Evolutionary conservation across 1,140 invertebrate species (phyloP).

Genomic region (Drosophila melanica): DNA sequence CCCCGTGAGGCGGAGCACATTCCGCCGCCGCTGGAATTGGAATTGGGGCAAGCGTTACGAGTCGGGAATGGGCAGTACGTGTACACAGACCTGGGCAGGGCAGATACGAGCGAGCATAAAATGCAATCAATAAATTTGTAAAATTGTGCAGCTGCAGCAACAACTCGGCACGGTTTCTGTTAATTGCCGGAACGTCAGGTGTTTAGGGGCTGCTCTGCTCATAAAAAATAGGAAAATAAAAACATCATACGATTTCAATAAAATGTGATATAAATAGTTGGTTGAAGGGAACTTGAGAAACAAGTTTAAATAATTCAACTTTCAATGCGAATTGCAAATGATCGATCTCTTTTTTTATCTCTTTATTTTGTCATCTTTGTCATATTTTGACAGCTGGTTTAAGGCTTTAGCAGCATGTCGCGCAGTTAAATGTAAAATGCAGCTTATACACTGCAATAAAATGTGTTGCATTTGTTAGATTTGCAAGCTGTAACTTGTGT

Average conservation of each 20-base stretch:
- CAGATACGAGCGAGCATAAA: conserved; percentile 29
- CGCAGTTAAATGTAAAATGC: background rate
- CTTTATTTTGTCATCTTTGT: conserved; percentile 13
- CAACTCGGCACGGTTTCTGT: conserved; percentile 1
- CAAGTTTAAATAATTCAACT: background rate
- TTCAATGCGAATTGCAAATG: too few relatives aligned
- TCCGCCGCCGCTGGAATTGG: conserved; percentile 36
- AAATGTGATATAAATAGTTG: conserved; percentile 5
- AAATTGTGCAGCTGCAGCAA: conserved; percentile 19
- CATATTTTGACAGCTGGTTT: conserved; percentile 25
- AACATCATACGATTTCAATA: background rate
- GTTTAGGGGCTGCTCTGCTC: too few relatives aligned
- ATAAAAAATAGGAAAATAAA: conserved; percentile 1
- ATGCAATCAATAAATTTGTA: conserved; percentile 71
- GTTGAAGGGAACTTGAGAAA: conserved; percentile 1
- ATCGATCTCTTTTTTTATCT: conserved; percentile 9
- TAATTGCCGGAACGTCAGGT: conserved; percentile 36
- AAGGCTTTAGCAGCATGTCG: background rate
- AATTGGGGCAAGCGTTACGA: conserved; percentile 63
- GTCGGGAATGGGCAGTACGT: conserved; percentile 42
- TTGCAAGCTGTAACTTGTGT: background rate
- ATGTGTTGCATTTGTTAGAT: background rate
- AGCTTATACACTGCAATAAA: background rate
- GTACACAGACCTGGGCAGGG: background rate
- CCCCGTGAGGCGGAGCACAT: conserved; percentile 36